Conservation (phyloP, 2,113 vertebrate species). For the Tichodroma muraria region DNA sequence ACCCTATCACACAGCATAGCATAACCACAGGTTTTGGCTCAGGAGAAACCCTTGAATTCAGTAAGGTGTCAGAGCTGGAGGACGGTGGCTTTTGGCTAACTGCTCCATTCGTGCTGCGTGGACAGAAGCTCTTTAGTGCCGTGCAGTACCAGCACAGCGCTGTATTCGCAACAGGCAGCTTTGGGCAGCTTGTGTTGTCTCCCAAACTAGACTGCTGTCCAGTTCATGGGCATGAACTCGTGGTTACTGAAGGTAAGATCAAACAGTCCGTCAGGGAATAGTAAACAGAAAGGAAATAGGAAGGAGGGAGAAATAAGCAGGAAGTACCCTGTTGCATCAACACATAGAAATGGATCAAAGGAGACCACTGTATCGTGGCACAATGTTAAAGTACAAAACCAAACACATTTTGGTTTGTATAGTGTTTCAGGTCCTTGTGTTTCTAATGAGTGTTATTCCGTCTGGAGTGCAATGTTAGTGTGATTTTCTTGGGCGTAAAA, state of each 20-base stretch:
- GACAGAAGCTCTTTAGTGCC: not conserved
- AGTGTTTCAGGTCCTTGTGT: not conserved
- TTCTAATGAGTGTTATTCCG: not conserved
- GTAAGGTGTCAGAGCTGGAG: not conserved
- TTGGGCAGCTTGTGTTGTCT: not conserved
- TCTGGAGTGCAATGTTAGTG: not conserved
- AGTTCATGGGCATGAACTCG: not conserved
- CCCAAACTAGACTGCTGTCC: not conserved
- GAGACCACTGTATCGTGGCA: not conserved
- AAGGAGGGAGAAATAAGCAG: not conserved
- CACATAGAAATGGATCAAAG: not conserved
- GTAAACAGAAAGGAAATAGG: not conserved
- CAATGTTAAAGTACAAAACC: not conserved
- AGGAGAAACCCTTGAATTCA: not conserved
- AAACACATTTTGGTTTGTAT: not conserved
- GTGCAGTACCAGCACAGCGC: not conserved
- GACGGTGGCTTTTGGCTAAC: not conserved
- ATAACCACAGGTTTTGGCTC: not conserved
- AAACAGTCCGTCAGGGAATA: not conserved
- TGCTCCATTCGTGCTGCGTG: too few relatives aligned
- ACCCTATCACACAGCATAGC: not conserved
- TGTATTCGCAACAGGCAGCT: not conserved
- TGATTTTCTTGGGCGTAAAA: not conserved
- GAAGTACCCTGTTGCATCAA: not conserved
- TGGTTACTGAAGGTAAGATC: not conserved